Conservation (phyloP, 2,113 vertebrate species). For the Paradoxurus hermaphroditus region DNA sequence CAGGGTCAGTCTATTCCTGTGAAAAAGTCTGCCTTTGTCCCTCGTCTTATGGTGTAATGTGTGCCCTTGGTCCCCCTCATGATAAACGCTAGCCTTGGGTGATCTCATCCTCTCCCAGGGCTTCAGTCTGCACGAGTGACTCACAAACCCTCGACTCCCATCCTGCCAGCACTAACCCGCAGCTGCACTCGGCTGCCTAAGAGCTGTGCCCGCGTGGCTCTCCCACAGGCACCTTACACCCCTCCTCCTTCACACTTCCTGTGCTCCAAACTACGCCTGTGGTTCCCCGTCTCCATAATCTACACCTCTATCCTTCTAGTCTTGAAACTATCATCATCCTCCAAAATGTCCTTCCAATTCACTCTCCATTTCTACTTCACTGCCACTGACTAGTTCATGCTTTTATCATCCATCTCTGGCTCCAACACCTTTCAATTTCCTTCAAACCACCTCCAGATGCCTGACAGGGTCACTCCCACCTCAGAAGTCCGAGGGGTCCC, state of each 20-base stretch:
- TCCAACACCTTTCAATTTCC: not conserved
- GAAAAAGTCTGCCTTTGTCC: conserved; percentile 22
- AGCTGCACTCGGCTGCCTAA: not conserved
- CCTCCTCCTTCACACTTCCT: not conserved
- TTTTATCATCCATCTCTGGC: not conserved
- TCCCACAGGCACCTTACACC: not conserved
- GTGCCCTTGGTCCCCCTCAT: not conserved
- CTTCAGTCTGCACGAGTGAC: not conserved
- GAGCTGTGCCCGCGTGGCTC: not conserved
- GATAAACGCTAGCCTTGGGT: not conserved
- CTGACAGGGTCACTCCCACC: not conserved
- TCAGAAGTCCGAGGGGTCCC: not conserved
- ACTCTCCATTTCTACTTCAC: not conserved
- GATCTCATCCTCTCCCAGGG: not conserved
- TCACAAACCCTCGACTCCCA: not conserved
- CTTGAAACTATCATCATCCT: not conserved
- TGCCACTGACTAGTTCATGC: not conserved
- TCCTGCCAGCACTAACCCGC: not conserved
- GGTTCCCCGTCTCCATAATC: not conserved
- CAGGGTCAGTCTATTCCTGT: conserved; percentile 12
- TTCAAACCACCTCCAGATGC: not conserved
- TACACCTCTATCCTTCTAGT: not conserved
- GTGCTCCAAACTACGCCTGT: not conserved
- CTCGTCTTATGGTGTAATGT: not conserved
- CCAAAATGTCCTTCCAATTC: not conserved